Percentiles rank a stretch among this genome's conserved stretches.
Evolutionary conservation across 2,797 vertebrate species (phyloP).

Genomic region (Ctenopoma kingsleyae): DNA sequence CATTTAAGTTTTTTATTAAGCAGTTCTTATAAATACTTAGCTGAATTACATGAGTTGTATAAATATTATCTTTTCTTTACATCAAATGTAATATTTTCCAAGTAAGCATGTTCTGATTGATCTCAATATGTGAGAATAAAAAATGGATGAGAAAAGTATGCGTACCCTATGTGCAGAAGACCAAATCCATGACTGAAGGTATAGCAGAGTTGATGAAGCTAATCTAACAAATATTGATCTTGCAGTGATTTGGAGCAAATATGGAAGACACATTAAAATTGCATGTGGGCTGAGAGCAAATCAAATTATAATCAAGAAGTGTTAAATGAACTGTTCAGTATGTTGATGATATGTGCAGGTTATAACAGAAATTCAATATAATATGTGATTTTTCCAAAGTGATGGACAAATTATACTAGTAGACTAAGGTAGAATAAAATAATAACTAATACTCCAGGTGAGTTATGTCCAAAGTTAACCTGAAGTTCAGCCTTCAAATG

Average conservation of each 20-base stretch:
- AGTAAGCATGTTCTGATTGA: slow-evolving; percentile 32
- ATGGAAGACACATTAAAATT: slow-evolving; percentile 27
- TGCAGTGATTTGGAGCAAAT: slow-evolving; percentile 31
- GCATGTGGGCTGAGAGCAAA: slow-evolving; percentile 22
- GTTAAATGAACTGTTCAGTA: slow-evolving; percentile 3
- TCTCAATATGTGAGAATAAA: slow-evolving; percentile 20
- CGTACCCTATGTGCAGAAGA: background rate
- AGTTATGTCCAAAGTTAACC: background rate
- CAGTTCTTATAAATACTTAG: background rate
- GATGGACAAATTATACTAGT: background rate
- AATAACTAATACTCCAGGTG: background rate
- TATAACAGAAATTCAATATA: slow-evolving; percentile 8
- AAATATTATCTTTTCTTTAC: background rate
- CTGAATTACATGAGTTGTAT: background rate
- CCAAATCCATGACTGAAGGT: background rate
- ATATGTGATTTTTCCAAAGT: background rate
- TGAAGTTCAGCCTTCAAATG: background rate
- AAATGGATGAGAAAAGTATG: slow-evolving; percentile 5
- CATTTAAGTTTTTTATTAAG: background rate
- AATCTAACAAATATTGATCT: slow-evolving; percentile 45
- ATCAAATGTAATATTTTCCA: slow-evolving; percentile 1
- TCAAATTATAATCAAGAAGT: slow-evolving; percentile 21
- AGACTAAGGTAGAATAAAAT: background rate
- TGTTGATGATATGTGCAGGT: background rate
- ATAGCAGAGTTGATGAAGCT: slow-evolving; percentile 7